Conservation (phyloP, 2,113 vertebrate genomes). For the Elaphurus davidianus region DNA sequence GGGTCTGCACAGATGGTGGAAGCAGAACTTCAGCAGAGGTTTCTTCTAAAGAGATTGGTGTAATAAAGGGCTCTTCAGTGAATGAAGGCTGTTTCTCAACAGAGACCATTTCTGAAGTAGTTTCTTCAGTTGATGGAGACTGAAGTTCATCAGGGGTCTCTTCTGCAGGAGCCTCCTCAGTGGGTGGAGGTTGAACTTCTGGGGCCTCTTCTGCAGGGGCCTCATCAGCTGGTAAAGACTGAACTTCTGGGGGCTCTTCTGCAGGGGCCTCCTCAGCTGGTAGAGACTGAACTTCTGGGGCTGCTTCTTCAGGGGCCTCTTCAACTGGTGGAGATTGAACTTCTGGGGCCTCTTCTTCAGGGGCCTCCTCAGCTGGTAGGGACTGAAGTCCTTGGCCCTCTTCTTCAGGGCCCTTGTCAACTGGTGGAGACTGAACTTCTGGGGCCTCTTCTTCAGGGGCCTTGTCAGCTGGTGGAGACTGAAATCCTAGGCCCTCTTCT, state of each 20-base stretch:
- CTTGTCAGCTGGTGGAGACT: background rate
- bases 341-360: fast-evolving
- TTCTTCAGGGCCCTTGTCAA: background rate
- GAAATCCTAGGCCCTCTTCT: background rate
- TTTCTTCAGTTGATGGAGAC: background rate
- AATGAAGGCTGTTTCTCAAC: background rate
- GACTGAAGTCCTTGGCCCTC: background rate
- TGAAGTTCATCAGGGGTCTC: background rate
- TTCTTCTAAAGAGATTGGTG: background rate
- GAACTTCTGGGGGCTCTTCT: fast-evolving
- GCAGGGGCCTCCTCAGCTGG: background rate
- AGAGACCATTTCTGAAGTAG: background rate
- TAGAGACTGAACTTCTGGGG: background rate
- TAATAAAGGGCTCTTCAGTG: background rate
- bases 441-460: too few relatives aligned
- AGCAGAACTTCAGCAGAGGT: background rate
- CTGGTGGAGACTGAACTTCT: background rate
- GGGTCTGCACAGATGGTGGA: background rate
- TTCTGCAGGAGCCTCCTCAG: fast-evolving
- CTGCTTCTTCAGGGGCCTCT: fast-evolving
- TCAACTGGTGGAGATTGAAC: fast-evolving
- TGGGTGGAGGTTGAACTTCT: fast-evolving
- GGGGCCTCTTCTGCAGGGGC: fast-evolving
- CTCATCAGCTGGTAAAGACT: background rate
- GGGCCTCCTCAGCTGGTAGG: fast-evolving